Evolutionary conservation across 2,888 invertebrate species (phyloP).

Genomic region (Aspidapion aeneum): DNA sequence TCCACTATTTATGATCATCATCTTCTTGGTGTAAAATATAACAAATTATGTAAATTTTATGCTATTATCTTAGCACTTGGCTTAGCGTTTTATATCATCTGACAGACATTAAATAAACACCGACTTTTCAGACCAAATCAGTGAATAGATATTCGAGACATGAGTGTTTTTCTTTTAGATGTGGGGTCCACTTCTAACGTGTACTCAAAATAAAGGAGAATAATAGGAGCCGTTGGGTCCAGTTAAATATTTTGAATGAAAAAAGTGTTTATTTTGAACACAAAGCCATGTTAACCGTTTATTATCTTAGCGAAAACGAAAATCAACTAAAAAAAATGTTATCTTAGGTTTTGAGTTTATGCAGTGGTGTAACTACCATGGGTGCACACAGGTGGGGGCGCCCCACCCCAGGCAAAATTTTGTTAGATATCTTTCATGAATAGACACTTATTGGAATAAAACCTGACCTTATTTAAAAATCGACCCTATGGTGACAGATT

Average conservation of each 20-base stretch:
- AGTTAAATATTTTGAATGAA: neutral
- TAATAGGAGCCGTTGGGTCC: neutral
- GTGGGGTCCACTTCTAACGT: conserved; percentile 18
- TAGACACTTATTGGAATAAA: too few species aligned
- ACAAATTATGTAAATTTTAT: neutral
- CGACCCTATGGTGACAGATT: too few species aligned
- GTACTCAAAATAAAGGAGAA: neutral
- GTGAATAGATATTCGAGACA: conserved; percentile 14
- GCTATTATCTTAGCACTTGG: neutral
- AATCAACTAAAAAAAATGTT: too few species aligned
- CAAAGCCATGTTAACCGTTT: too few species aligned
- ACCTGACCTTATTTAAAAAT: too few species aligned
- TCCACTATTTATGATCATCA: neutral
- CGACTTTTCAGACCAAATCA: conserved; percentile 15
- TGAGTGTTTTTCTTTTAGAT: conserved; percentile 20
- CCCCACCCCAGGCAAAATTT: too few species aligned
- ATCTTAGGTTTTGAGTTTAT: too few species aligned
- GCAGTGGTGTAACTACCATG: too few species aligned
- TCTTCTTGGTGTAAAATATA: neutral
- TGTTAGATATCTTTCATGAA: too few species aligned
- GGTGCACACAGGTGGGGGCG: too few species aligned
- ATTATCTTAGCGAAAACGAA: too few species aligned
- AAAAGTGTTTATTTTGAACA: neutral
- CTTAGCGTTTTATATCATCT: conserved; percentile 5
- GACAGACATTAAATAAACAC: conserved; percentile 18